A percentile compares a stretch with the other conserved stretches of the same genome.
phyloP scores from a whole-genome alignment of 2,113 vertebrate genomes.

The Nyctereutes procyonoides region DNA sequence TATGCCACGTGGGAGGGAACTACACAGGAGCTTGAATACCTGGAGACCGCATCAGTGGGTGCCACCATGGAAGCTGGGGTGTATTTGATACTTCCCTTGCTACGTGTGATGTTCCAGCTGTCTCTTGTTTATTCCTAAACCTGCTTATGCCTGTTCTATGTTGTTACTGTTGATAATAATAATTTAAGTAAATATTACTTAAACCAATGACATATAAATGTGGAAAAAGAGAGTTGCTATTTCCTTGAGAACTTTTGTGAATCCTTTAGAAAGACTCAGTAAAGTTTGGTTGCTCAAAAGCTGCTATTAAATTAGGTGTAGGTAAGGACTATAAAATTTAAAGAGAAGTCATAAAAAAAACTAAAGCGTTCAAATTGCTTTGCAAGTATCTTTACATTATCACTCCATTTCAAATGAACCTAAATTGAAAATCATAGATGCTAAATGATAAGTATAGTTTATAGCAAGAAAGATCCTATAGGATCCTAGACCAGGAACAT shows the following conservation, averaged over 20 bases:
- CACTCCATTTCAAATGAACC: conserved; percentile 37
- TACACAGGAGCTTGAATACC: not conserved
- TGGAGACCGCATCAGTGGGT: not conserved
- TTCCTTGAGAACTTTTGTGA: not conserved
- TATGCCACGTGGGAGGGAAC: too few relatives aligned
- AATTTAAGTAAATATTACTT: not conserved
- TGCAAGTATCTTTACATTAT: conserved; percentile 50
- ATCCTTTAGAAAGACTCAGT: not conserved
- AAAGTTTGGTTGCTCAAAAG: conserved; percentile 4
- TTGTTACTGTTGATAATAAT: not conserved
- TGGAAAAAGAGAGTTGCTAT: not conserved
- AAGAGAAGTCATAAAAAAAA: conserved; percentile 45
- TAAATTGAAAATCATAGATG: conserved; percentile 34
- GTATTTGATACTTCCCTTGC: not conserved
- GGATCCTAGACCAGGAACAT: not conserved
- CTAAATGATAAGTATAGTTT: conserved; percentile 44
- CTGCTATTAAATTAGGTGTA: not conserved
- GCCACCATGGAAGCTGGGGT: not conserved
- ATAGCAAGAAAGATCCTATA: not conserved
- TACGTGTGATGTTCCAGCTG: not conserved
- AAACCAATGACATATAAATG: not conserved
- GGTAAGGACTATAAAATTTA: conserved; percentile 31
- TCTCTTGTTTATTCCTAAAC: not conserved
- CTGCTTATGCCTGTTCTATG: not conserved
- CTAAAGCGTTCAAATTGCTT: conserved; percentile 5